Percentiles rank a stretch among this genome's conserved stretches.
These are phyloP conservation scores for Ficedula albicollis DNA, from an alignment of 2,797 vertebrate genomes.

Conservation along the genomic window DNA sequence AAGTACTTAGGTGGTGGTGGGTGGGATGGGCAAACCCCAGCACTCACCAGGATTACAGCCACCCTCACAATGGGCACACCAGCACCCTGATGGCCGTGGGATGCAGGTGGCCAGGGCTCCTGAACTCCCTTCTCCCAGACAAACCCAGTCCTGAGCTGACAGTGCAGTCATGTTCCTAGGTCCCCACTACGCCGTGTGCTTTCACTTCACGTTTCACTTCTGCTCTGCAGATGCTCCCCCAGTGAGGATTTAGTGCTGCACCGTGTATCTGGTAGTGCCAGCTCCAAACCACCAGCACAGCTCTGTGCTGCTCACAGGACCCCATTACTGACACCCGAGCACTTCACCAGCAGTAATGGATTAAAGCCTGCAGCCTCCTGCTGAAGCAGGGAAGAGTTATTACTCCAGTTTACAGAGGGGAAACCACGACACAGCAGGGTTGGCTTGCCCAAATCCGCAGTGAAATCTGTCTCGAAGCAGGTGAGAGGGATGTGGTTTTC, in stretches of 20 bases:
- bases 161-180: neutral
- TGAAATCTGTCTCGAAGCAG: neutral
- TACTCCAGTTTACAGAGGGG: neutral
- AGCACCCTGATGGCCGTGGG: rapidly evolving
- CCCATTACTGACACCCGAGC: neutral
- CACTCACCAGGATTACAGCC: neutral
- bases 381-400: constrained; percentile 18
- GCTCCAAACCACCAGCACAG: neutral
- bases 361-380: neutral
- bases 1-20: neutral
- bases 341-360: neutral
- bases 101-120: neutral
- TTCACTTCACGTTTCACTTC: neutral
- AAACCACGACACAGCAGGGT: neutral
- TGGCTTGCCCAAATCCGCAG: neutral
- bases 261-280: neutral
- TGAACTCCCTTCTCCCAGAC: neutral
- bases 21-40: neutral
- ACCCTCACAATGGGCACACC: neutral
- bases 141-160: neutral
- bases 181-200: rapidly evolving
- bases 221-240: neutral
- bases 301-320: neutral
- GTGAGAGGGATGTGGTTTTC: neutral
- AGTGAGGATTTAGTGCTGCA: neutral